Evolutionary conservation across 2,888 invertebrate genomes (phyloP), one percentile per base, ranked within the genome.

Genomic region (Nemoura dubitans): DNA sequence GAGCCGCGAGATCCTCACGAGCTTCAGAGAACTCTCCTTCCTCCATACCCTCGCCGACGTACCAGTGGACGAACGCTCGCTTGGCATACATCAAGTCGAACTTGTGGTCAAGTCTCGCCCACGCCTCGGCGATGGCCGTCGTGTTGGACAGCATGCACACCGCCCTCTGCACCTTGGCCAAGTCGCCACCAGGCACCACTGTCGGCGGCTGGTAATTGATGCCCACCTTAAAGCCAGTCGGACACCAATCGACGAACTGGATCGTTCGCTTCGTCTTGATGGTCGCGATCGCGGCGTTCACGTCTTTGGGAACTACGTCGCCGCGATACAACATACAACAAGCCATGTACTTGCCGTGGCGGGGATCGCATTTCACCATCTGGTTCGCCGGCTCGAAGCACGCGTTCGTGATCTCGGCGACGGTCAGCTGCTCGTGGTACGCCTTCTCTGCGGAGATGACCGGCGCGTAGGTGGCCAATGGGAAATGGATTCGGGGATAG

Each of bases 381-480:
- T 98, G 98, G 93, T 98, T 98, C 90, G 97, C 97, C 76, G 98
- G 98, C 92, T 98, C 98, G 93, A 98, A 98, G 92, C 98, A 98
- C 28, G 97, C 96, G 91, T 97, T 97, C 91, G 98, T 98, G 92
- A 98, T 98, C 92, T 98, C 98, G 78, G 96, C 95, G 86, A 97
- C 98, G 0, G 97, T 96, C 89, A 97, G 93, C 92, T 97, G 97
- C 92, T 98, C 98, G 91, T 98, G 98, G 93, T 97, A 97, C 16
- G 98, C 98, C 93, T 98, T 98, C 92, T 98, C 98, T 87, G 98
- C 97, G 0, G 97, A 97, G 59, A 86, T 86, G 21, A 86, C 83
- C 25, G 86, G 86, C 36, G 86, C 86, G 83, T 86, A 86, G 7
- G 83, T 83, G 28, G 76, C 86, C 1, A 86, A 76, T 42, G 97